Conservation (phyloP, 1,140 invertebrate genomes). For the Riptortus pedestris region DNA sequence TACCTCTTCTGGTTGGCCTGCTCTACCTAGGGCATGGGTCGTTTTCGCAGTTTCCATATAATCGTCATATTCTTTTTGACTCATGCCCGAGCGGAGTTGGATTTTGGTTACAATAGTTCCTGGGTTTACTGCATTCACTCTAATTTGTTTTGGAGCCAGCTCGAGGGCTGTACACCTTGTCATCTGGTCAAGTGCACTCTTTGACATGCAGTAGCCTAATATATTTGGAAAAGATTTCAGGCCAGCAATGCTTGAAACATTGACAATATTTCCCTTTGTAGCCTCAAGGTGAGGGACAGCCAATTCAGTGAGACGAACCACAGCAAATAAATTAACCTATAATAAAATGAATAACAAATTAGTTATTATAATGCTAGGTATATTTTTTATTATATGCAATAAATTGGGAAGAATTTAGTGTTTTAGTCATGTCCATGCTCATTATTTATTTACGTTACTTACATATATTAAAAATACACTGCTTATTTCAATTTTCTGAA, state of each 20-base stretch:
- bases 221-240: constrained; percentile 64
- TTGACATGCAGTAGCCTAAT: constrained; percentile 49
- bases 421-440: no score
- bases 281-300: constrained; percentile 42
- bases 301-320: constrained; percentile 44
- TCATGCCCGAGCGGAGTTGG: constrained; percentile 47
- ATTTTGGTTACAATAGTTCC: constrained; percentile 52
- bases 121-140: constrained; percentile 40
- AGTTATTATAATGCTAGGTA: no score
- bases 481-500: no score
- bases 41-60: constrained; percentile 40
- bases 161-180: constrained; percentile 49
- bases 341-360: no score
- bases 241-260: constrained; percentile 56
- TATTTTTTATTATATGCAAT: no score
- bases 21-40: constrained; percentile 41
- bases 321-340: constrained; percentile 42
- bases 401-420: no score
- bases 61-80: constrained; percentile 45
- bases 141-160: constrained; percentile 39
- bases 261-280: constrained; percentile 25
- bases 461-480: no score
- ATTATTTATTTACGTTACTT: no score
- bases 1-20: constrained; percentile 39
- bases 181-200: constrained; percentile 54